phyloP scores from a whole-genome alignment of 2,113 vertebrate genomes.

The Thryonomys swinderianus region DNA sequence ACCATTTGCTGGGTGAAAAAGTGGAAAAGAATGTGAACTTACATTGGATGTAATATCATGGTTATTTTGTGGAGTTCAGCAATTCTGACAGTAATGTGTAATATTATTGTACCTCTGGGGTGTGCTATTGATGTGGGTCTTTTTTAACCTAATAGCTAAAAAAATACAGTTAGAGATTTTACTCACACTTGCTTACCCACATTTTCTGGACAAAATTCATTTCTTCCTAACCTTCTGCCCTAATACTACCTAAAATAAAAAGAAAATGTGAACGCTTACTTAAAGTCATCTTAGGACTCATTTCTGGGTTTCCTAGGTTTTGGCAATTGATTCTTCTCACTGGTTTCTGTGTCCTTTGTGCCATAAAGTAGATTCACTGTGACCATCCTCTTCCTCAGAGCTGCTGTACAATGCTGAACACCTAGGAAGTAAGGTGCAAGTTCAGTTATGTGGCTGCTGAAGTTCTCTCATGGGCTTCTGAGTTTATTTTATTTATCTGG shows the following conservation, averaged over 20 bases:
- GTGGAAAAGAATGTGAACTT: constrained; percentile 18
- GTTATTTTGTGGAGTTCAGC: constrained; percentile 62
- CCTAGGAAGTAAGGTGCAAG: not conserved
- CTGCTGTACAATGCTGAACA: not conserved
- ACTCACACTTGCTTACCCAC: constrained; percentile 30
- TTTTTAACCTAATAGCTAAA: constrained; percentile 65
- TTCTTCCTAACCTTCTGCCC: constrained; percentile 10
- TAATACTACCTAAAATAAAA: constrained; percentile 35
- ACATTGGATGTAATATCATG: not conserved
- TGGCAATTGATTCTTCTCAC: not conserved
- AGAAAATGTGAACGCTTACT: constrained; percentile 35
- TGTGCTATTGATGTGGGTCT: constrained; percentile 60
- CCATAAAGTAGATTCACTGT: not conserved
- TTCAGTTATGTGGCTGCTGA: not conserved
- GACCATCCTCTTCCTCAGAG: not conserved
- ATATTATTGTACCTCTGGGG: constrained; percentile 55
- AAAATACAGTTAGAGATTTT: constrained; percentile 61
- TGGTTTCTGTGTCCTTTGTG: not conserved
- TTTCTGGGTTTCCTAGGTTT: not conserved
- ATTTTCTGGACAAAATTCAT: constrained; percentile 54
- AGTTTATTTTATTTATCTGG: not conserved
- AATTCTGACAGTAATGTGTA: constrained; percentile 46
- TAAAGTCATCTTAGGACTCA: constrained; percentile 14
- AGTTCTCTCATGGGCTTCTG: not conserved
- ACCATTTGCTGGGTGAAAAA: constrained; percentile 40